phyloP scores from a whole-genome alignment of 1,140 invertebrate species.

The Pomacea maculata region DNA sequence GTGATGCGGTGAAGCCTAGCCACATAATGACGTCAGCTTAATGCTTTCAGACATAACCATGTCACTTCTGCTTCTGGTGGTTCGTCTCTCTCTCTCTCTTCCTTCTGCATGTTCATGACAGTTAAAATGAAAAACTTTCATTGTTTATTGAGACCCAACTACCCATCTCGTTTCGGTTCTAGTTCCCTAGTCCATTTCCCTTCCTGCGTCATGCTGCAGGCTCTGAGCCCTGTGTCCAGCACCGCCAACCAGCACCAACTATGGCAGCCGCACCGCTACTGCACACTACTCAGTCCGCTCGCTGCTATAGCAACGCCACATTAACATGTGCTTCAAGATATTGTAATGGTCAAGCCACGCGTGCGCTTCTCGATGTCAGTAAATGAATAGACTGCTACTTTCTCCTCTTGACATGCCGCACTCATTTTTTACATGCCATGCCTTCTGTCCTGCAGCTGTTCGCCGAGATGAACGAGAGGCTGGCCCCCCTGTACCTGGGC shows the following conservation, averaged over 20 bases:
- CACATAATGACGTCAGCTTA: no score
- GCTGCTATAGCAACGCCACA: constrained; percentile 8
- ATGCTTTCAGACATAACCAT: no score
- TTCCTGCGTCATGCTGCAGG: no score
- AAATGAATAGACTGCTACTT: not conserved
- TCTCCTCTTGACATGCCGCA: constrained; percentile 13
- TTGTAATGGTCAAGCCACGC: constrained; percentile 21
- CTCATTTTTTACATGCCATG: not conserved
- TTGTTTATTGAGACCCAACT: no score
- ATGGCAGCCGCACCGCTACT: not conserved
- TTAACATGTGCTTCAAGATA: not conserved
- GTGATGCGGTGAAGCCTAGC: no score
- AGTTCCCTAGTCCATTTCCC: no score
- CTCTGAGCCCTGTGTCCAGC: not conserved
- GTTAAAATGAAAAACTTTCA: no score
- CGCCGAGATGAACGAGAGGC: constrained; percentile 90
- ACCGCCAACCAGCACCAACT: not conserved
- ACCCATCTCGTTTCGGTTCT: no score
- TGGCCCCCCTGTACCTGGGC: constrained; percentile 86
- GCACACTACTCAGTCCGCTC: not conserved
- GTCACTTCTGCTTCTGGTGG: no score
- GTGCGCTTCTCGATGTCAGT: not conserved
- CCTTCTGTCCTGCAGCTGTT: constrained; percentile 73
- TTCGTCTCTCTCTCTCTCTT: no score
- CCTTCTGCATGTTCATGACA: no score